Percentiles rank a stretch among this genome's conserved stretches.
phyloP scores from a whole-genome alignment of 2,888 invertebrate genomes.

The Drosophila histrio region DNA sequence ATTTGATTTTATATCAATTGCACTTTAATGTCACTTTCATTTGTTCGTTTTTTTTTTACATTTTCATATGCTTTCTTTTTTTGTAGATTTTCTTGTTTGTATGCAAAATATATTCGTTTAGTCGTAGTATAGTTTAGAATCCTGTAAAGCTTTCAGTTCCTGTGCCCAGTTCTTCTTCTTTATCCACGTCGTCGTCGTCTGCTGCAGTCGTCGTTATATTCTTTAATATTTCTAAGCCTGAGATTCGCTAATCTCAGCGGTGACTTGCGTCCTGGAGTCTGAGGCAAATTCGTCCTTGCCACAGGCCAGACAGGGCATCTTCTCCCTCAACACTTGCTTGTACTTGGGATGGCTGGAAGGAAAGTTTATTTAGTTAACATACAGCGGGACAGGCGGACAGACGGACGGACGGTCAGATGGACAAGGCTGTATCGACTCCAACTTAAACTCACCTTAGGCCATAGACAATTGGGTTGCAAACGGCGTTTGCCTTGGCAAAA shows the following conservation, averaged over 20 bases:
- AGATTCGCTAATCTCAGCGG: constrained; percentile 81
- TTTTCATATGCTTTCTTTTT: constrained; percentile 66
- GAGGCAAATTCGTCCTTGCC: constrained; percentile 69
- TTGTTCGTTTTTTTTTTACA: constrained; percentile 41
- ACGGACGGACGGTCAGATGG: too few species aligned
- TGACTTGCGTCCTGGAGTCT: constrained; percentile 80
- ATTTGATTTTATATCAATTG: constrained; percentile 81
- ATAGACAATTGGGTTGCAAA: constrained; percentile 87
- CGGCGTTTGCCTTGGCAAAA: constrained; percentile 87
- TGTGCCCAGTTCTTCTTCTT: constrained; percentile 20
- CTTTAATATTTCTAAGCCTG: constrained; percentile 64
- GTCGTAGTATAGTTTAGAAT: constrained; percentile 18
- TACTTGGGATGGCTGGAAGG: constrained; percentile 88
- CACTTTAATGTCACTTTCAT: constrained; percentile 54
- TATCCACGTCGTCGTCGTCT: constrained; percentile 19
- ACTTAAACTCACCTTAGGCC: constrained; percentile 85
- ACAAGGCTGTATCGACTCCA: too few species aligned
- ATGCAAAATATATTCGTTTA: constrained; percentile 22
- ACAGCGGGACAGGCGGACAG: too few species aligned
- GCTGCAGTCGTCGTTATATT: constrained; percentile 69
- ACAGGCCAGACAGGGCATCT: constrained; percentile 87
- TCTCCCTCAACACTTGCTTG: constrained; percentile 86
- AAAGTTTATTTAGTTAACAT: too few species aligned
- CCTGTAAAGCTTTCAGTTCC: constrained; percentile 62
- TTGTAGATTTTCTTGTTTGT: constrained; percentile 44